A percentile compares a stretch with the other conserved stretches of the same genome.
These are phyloP conservation scores for Pyrochroa serraticornis DNA, from an alignment of 2,888 invertebrate genomes.

Conservation along the genomic window DNA sequence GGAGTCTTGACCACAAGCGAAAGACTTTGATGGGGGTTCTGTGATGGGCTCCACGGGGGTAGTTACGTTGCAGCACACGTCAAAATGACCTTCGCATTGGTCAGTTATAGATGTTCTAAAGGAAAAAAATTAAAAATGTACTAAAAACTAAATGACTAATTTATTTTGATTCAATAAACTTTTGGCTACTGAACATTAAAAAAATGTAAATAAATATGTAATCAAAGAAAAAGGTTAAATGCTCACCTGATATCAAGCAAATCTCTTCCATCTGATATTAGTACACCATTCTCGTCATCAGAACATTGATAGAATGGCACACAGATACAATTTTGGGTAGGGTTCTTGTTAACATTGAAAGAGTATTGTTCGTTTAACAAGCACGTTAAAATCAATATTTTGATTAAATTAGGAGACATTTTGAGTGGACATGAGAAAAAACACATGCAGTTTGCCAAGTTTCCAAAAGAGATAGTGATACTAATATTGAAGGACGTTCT, in stretches of 20 bases:
- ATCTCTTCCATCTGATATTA: conserved; percentile 66
- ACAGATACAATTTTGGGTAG: conserved; percentile 65
- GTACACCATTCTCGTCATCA: conserved; percentile 66
- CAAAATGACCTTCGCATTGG: conserved; percentile 45
- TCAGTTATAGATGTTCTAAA: not conserved
- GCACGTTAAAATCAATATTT: too few species aligned
- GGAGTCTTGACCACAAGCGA: conserved; percentile 74
- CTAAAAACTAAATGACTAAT: not conserved
- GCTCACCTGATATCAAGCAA: conserved; percentile 77
- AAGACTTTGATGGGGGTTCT: conserved; percentile 3
- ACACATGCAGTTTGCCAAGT: too few species aligned
- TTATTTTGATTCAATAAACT: not conserved
- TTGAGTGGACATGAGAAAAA: too few species aligned
- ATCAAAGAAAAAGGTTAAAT: conserved; percentile 6
- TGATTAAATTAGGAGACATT: too few species aligned
- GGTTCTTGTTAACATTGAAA: not conserved
- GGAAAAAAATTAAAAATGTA: not conserved
- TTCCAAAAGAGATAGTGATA: too few species aligned
- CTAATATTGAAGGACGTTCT: too few species aligned
- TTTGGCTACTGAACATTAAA: not conserved
- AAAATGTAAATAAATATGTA: not conserved
- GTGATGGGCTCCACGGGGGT: not conserved
- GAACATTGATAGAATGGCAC: conserved; percentile 80
- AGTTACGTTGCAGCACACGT: conserved; percentile 56
- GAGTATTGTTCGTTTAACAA: not conserved